Conservation (phyloP, 2,113 vertebrate genomes). For the Felis chaus region DNA sequence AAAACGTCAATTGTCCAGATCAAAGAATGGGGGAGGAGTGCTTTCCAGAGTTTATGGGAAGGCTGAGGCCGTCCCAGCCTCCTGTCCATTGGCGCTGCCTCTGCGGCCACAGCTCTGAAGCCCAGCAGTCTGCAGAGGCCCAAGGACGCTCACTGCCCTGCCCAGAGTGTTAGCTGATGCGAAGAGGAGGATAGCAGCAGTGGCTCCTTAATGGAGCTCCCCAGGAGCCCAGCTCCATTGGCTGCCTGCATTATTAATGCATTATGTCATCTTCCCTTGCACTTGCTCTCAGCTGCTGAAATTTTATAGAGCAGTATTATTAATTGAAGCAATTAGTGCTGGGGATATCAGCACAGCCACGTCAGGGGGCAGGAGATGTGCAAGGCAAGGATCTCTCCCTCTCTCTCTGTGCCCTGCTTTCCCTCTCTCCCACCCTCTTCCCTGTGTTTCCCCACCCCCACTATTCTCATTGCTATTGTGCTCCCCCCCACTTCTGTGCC, state of each 20-base stretch:
- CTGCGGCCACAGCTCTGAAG: background rate
- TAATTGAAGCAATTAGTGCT: conserved; percentile 67
- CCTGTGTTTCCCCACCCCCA: background rate
- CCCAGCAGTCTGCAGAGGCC: background rate
- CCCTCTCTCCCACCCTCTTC: background rate
- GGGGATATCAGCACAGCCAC: conserved; percentile 43
- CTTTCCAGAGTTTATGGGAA: background rate
- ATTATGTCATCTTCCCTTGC: conserved; percentile 68
- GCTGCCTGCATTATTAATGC: conserved; percentile 67
- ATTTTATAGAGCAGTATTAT: conserved; percentile 74
- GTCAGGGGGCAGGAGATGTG: background rate
- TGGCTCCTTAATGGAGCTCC: conserved; percentile 47
- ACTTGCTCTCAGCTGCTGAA: conserved; percentile 56
- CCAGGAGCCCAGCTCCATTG: conserved; percentile 32
- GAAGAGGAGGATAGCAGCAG: background rate
- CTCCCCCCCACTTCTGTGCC: too few species aligned
- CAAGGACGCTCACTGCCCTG: conserved; percentile 24
- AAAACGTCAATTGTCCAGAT: background rate
- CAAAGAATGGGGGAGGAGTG: background rate
- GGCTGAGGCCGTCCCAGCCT: background rate
- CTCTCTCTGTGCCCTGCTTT: background rate
- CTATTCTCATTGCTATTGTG: background rate
- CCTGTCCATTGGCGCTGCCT: background rate
- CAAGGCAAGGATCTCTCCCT: background rate
- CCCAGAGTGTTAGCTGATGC: background rate